phyloP scores from a whole-genome alignment of 2,888 invertebrate species.

The Trissolcus japonicus region DNA sequence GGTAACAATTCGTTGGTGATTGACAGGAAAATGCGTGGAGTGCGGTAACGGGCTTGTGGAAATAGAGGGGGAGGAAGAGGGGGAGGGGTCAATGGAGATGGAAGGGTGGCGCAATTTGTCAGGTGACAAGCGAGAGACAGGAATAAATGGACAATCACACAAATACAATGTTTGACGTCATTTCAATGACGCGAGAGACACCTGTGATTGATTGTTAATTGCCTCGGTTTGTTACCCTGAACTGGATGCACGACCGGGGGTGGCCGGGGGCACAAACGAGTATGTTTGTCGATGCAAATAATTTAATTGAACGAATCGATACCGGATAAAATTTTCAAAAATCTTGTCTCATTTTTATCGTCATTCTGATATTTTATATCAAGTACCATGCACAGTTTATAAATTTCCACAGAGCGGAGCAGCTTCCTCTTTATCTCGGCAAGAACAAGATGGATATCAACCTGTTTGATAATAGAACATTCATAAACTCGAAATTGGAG shows the following conservation, averaged over 20 bases:
- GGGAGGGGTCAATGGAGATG: conserved; percentile 9
- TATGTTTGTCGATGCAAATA: conserved; percentile 66
- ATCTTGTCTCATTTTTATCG: conserved; percentile 60
- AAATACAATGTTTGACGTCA: conserved; percentile 76
- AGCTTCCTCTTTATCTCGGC: too few species aligned
- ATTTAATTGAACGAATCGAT: conserved; percentile 74
- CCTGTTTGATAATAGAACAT: too few species aligned
- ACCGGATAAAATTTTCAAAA: conserved; percentile 63
- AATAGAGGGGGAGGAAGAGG: conserved; percentile 27
- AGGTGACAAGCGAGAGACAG: conserved; percentile 74
- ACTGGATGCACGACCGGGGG: conserved; percentile 54
- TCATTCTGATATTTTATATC: conserved; percentile 30
- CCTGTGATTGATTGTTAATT: conserved; percentile 77
- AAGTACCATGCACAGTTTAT: conserved; percentile 14
- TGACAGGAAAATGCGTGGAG: conserved; percentile 71
- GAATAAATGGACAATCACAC: conserved; percentile 77
- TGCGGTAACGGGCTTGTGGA: conserved; percentile 59
- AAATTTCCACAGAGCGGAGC: not conserved
- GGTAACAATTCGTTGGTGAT: conserved; percentile 72
- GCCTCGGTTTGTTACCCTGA: conserved; percentile 75
- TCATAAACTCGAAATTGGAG: too few species aligned
- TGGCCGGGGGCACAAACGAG: conserved; percentile 57
- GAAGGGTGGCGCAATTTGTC: conserved; percentile 70
- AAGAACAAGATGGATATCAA: not conserved
- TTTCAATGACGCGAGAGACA: conserved; percentile 76